Conservation (phyloP, 2,113 vertebrate species). For the Rhagologus leucostigma region DNA sequence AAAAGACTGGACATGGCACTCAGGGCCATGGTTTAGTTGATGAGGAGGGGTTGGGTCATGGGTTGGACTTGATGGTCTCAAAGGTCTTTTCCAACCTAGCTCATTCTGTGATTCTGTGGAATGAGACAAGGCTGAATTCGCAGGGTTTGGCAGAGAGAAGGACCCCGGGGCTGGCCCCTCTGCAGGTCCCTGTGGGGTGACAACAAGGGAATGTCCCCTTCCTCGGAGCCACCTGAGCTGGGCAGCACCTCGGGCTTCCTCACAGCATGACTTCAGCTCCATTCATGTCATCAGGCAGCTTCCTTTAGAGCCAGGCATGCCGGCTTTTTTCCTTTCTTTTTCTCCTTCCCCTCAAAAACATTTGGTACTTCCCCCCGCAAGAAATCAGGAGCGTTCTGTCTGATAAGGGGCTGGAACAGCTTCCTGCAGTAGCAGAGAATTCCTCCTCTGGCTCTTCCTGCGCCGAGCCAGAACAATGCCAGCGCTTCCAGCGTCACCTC, state of each 20-base stretch:
- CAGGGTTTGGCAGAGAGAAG: neutral
- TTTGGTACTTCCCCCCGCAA: constrained; percentile 47
- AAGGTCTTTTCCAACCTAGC: neutral
- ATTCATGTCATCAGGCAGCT: neutral
- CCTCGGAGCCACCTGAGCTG: neutral
- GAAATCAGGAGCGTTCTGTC: constrained; percentile 13
- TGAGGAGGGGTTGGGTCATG: neutral
- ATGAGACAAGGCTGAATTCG: fast-evolving
- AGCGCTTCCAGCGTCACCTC: neutral
- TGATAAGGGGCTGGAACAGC: constrained; percentile 45
- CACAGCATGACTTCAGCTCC: neutral
- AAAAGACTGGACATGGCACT: neutral
- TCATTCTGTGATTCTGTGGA: neutral
- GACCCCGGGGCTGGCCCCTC: neutral
- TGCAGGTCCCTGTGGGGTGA: neutral
- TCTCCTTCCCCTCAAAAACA: neutral
- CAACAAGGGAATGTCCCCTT: fast-evolving
- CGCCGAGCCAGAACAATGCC: neutral
- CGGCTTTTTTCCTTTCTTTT: neutral
- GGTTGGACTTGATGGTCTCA: neutral
- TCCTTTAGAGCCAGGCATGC: neutral
- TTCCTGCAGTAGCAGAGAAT: constrained; percentile 40
- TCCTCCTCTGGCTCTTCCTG: constrained; percentile 28
- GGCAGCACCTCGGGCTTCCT: neutral
- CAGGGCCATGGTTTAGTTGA: neutral